Evolutionary conservation across 1,140 invertebrate genomes (phyloP).

Genomic region (Procambarus clarkii): DNA sequence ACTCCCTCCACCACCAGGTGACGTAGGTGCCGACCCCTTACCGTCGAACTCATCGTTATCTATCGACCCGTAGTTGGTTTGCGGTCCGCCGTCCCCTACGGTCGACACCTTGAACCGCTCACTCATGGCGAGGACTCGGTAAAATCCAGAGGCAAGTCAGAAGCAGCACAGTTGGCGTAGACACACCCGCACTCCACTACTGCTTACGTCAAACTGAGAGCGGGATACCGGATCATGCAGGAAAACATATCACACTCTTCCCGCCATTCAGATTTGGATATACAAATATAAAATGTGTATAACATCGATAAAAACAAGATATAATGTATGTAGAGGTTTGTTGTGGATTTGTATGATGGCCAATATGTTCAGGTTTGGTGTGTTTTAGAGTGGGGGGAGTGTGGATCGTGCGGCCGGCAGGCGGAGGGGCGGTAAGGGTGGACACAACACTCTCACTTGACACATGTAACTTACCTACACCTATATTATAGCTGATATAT

Average conservation of each 20-base stretch:
- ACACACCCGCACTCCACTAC: conserved; percentile 25
- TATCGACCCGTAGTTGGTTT: conserved; percentile 58
- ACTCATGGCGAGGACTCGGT: conserved; percentile 40
- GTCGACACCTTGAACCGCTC: conserved; percentile 63
- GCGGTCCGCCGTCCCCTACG: conserved; percentile 57
- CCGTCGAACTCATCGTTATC: conserved; percentile 55
- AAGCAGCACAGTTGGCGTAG: background rate
- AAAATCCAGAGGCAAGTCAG: conserved; percentile 12
- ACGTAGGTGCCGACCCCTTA: conserved; percentile 37
- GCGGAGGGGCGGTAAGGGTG: too few relatives aligned
- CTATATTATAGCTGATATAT: too few relatives aligned
- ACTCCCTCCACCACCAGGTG: conserved; percentile 21
- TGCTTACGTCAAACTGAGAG: conserved; percentile 46
- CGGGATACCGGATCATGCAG: background rate
- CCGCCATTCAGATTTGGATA: background rate
- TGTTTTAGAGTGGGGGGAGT: too few relatives aligned
- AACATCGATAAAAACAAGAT: too few relatives aligned
- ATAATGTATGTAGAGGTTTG: too few relatives aligned
- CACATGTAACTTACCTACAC: background rate
- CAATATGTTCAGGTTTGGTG: too few relatives aligned
- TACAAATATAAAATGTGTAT: background rate
- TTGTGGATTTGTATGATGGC: too few relatives aligned
- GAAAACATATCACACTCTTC: background rate
- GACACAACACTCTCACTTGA: background rate
- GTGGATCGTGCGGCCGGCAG: background rate